Conservation (phyloP, 1,140 invertebrate species). For the Nasonia vitripennis region DNA sequence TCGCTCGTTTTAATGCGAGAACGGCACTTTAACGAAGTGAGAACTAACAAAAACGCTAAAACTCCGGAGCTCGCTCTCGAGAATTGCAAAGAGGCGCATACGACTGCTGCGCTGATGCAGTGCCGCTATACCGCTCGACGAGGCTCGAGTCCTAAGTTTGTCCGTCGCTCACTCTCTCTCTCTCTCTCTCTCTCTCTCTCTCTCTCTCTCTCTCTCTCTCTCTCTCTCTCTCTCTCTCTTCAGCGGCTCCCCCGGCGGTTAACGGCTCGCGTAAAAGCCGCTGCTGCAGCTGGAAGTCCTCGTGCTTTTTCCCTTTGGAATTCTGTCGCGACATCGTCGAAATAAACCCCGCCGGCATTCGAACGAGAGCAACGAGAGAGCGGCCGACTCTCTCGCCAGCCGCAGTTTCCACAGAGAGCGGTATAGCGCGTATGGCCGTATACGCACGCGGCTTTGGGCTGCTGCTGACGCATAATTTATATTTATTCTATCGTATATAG, state of each 20-base stretch:
- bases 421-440: neutral
- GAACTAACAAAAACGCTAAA: constrained; percentile 59
- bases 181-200: too few relatives aligned
- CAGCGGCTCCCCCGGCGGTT: constrained; percentile 52
- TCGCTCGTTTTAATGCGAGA: constrained; percentile 56
- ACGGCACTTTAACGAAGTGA: constrained; percentile 54
- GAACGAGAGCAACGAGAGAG: constrained; percentile 57
- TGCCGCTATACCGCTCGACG: neutral
- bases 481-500: neutral
- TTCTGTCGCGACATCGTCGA: constrained; percentile 57
- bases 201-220: too few relatives aligned
- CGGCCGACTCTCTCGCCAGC: constrained; percentile 13
- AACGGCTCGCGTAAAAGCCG: constrained; percentile 63
- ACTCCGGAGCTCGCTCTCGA: constrained; percentile 51
- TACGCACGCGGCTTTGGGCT: neutral
- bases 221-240: too few relatives aligned
- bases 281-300: constrained; percentile 51
- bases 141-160: constrained; percentile 3
- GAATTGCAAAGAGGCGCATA: constrained; percentile 1
- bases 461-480: neutral
- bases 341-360: constrained; percentile 61
- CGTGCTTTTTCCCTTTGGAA: constrained; percentile 62
- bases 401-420: neutral
- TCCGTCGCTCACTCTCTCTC: neutral
- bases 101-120: neutral